Evolutionary conservation across 2,888 invertebrate genomes (phyloP).

Genomic region (Stictocephala bisonia): DNA sequence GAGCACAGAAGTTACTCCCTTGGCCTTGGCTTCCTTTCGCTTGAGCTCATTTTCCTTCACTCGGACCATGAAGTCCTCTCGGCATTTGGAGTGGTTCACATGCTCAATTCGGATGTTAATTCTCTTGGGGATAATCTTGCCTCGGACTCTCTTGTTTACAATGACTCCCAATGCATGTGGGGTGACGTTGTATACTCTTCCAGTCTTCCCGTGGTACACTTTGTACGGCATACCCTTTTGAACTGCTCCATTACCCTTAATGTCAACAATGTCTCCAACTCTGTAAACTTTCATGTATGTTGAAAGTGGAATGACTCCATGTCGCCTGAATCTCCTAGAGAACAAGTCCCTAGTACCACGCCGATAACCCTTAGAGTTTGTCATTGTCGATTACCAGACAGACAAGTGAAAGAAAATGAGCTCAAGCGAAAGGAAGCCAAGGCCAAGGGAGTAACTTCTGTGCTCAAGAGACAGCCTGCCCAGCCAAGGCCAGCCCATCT

Average conservation of each 20-base stretch:
- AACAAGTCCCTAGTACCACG: constrained; percentile 99
- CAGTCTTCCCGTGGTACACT: constrained; percentile 98
- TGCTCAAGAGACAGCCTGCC: constrained; percentile 84
- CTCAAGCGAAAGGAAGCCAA: constrained; percentile 86
- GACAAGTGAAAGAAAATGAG: constrained; percentile 95
- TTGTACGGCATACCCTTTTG: constrained; percentile 99
- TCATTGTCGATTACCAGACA: constrained; percentile 82
- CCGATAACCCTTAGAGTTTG: constrained; percentile 99
- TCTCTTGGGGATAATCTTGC: constrained; percentile 92
- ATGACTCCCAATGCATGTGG: constrained; percentile 97
- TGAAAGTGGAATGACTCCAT: constrained; percentile 95
- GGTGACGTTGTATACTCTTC: constrained; percentile 97
- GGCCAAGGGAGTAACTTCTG: constrained; percentile 76
- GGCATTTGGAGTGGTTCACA: constrained; percentile 96
- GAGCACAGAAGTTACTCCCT: constrained; percentile 75
- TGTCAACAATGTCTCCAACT: constrained; percentile 98
- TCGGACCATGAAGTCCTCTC: constrained; percentile 94
- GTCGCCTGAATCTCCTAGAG: constrained; percentile 93
- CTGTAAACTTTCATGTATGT: constrained; percentile 99
- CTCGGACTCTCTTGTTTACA: constrained; percentile 98
- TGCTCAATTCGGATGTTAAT: constrained; percentile 99
- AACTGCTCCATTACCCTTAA: constrained; percentile 99
- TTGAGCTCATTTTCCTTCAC: constrained; percentile 92
- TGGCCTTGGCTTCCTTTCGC: constrained; percentile 86
- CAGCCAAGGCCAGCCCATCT: constrained; percentile 89